phyloP scores from a whole-genome alignment of 1,140 invertebrate species.

The Capitella teleta region DNA sequence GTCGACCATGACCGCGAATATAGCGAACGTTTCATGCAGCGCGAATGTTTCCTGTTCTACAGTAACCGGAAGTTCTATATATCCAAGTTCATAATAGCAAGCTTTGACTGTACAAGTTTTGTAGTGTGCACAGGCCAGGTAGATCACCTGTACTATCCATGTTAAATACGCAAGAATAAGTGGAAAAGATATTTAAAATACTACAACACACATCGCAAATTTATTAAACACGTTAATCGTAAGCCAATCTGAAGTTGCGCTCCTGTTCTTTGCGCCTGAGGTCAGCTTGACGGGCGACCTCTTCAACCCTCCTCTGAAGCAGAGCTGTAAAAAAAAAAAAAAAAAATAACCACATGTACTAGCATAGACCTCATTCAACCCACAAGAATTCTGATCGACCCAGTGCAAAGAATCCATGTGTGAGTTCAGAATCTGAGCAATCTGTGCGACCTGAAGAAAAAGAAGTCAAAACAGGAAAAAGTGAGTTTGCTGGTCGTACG shows the following conservation, averaged over 20 bases:
- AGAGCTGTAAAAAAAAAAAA: conserved; percentile 39
- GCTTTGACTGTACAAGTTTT: too few species aligned
- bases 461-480: conserved; percentile 12
- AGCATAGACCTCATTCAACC: neutral
- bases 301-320: conserved; percentile 67
- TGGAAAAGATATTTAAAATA: too few species aligned
- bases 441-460: conserved; percentile 64
- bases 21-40: too few species aligned
- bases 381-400: conserved; percentile 50
- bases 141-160: too few species aligned
- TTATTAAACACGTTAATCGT: too few species aligned
- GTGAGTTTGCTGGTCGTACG: conserved; percentile 49
- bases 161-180: too few species aligned
- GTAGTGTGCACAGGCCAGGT: too few species aligned
- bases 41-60: too few species aligned
- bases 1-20: too few species aligned
- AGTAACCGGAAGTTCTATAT: too few species aligned
- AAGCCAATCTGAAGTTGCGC: conserved; percentile 34
- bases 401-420: conserved; percentile 93
- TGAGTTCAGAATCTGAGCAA: conserved; percentile 84
- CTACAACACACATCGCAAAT: too few species aligned
- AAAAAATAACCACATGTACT: conserved; percentile 1
- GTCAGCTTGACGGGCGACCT: conserved; percentile 70
- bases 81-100: too few species aligned
- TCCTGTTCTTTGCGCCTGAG: conserved; percentile 64